Evolutionary conservation across 2,113 vertebrate genomes (phyloP).

Genomic region (Chaenocephalus aceratus): DNA sequence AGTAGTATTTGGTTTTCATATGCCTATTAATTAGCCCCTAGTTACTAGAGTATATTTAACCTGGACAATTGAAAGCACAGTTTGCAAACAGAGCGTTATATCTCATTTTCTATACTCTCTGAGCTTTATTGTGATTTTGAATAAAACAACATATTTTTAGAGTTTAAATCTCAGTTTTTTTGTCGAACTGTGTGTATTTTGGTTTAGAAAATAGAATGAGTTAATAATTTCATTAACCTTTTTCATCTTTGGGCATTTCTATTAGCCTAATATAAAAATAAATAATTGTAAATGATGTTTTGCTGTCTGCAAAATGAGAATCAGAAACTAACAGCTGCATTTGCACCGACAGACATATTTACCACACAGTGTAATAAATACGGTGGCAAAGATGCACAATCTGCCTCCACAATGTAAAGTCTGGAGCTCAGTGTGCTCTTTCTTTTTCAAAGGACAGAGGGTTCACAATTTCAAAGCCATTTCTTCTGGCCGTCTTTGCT

Average conservation of each 20-base stretch:
- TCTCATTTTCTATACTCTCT: slow-evolving; percentile 6
- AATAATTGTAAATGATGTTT: slow-evolving; percentile 3
- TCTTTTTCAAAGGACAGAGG: slow-evolving; percentile 12
- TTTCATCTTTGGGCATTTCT: not conserved
- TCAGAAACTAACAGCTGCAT: not conserved
- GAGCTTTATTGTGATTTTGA: not conserved
- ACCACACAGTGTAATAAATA: not conserved
- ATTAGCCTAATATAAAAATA: not conserved
- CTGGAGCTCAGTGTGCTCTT: not conserved
- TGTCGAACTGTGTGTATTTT: not conserved
- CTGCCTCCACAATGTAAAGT: slow-evolving; percentile 1
- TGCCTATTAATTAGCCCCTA: slow-evolving; percentile 3
- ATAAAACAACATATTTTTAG: too few species aligned
- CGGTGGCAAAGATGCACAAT: slow-evolving; percentile 20
- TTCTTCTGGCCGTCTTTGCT: slow-evolving; percentile 5
- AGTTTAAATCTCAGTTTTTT: not conserved
- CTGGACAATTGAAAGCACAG: too few species aligned
- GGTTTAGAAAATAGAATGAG: not conserved
- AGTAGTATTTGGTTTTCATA: too few species aligned
- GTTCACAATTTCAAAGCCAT: slow-evolving; percentile 21
- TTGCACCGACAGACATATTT: slow-evolving; percentile 3
- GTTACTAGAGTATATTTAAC: not conserved
- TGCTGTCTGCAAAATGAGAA: not conserved
- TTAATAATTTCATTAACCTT: not conserved
- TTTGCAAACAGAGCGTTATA: slow-evolving; percentile 20